These are phyloP conservation scores for Pardalotus punctatus DNA, from an alignment of 2,113 vertebrate species.

Conservation along the genomic window DNA sequence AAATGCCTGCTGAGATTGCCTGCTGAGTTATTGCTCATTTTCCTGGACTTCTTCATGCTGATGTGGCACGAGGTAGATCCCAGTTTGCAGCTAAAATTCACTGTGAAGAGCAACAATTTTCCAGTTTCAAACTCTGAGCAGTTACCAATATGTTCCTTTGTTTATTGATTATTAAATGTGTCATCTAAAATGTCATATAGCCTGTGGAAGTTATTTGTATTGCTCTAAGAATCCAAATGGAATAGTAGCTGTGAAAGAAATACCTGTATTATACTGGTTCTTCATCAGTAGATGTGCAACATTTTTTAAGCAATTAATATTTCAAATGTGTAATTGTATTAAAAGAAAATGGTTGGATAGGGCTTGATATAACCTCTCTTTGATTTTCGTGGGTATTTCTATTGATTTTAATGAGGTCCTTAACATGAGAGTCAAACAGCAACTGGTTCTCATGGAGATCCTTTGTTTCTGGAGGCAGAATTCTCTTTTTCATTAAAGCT, in stretches of 20 bases:
- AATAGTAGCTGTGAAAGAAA: neutral
- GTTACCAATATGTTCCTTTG: neutral
- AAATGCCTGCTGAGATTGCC: neutral
- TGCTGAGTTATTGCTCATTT: neutral
- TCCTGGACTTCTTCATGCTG: neutral
- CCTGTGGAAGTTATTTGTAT: neutral
- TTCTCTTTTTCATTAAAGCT: neutral
- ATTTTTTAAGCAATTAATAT: neutral
- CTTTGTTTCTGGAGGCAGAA: neutral
- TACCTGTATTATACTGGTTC: neutral
- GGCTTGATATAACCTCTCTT: neutral
- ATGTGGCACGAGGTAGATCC: neutral
- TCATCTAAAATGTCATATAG: neutral
- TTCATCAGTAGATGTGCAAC: neutral
- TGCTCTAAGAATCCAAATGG: neutral
- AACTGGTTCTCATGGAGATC: neutral
- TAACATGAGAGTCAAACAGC: neutral
- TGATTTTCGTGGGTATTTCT: neutral
- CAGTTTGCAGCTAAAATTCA: neutral
- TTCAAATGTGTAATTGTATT: neutral
- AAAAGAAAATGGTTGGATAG: neutral
- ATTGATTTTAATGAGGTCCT: neutral
- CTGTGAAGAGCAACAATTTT: neutral
- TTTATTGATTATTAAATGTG: neutral
- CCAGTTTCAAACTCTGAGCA: neutral